A percentile compares a stretch with the other conserved stretches of the same genome.
phyloP scores from a whole-genome alignment of 2,113 vertebrate genomes.

The Sapajus apella region DNA sequence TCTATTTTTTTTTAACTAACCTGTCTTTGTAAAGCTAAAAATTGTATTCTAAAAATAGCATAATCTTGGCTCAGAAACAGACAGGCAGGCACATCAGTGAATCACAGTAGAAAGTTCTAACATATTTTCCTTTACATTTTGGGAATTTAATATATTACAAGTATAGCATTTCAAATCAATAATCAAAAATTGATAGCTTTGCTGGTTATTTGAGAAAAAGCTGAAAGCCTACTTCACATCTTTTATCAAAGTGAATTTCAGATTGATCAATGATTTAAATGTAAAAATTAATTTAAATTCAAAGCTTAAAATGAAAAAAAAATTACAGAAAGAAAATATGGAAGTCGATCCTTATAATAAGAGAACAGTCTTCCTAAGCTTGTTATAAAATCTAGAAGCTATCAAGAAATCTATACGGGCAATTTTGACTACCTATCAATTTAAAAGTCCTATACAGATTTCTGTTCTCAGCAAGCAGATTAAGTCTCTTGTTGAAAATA shows the following conservation, averaged over 20 bases:
- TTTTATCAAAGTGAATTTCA: conserved; percentile 8
- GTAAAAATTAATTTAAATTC: neutral
- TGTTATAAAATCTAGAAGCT: neutral
- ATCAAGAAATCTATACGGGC: neutral
- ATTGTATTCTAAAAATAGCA: neutral
- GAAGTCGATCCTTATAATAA: neutral
- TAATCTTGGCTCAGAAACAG: neutral
- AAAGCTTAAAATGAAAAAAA: conserved; percentile 10
- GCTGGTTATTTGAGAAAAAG: neutral
- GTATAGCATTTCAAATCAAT: neutral
- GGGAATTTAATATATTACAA: neutral
- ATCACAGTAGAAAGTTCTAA: neutral
- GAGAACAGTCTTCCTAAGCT: neutral
- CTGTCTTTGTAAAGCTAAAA: neutral
- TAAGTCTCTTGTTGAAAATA: neutral
- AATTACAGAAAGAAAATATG: neutral
- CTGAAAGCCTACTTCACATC: neutral
- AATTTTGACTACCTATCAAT: neutral
- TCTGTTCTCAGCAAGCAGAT: neutral
- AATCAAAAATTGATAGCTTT: neutral
- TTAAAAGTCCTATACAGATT: neutral
- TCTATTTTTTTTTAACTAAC: too few relatives aligned
- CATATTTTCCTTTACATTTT: neutral
- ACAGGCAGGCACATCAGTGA: neutral
- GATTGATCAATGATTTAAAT: neutral